phyloP scores from a whole-genome alignment of 2,797 vertebrate species.

The Semotilus atromaculatus region DNA sequence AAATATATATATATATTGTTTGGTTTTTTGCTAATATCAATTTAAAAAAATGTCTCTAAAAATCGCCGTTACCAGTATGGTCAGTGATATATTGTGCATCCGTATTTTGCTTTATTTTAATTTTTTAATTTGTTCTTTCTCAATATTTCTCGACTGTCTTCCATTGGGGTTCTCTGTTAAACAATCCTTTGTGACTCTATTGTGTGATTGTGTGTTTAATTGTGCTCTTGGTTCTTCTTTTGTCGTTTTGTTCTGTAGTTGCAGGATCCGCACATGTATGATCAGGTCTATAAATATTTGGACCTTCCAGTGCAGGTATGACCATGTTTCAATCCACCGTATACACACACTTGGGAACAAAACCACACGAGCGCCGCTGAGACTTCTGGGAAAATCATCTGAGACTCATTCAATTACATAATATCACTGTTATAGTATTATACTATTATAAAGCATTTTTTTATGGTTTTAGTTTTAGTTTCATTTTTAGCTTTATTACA shows the following conservation, averaged over 20 bases:
- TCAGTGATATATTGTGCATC: not conserved
- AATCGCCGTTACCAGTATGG: too few relatives aligned
- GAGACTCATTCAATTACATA: too few relatives aligned
- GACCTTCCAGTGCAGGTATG: conserved; percentile 84
- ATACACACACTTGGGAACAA: conserved; percentile 15
- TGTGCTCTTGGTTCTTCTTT: conserved; percentile 71
- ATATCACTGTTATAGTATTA: not conserved
- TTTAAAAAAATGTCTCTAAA: too few relatives aligned
- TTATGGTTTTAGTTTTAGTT: not conserved
- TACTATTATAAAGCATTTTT: not conserved
- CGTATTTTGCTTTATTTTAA: too few relatives aligned
- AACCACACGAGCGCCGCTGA: conserved; percentile 18
- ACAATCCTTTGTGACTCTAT: conserved; percentile 3
- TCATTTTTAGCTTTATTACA: not conserved
- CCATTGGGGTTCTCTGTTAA: conserved; percentile 9
- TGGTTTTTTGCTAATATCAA: not conserved
- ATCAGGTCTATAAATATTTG: conserved; percentile 85
- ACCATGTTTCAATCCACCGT: not conserved
- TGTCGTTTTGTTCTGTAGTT: conserved; percentile 78
- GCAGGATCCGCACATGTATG: conserved; percentile 83
- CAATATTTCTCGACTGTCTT: not conserved
- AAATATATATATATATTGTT: too few relatives aligned
- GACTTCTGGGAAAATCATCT: not conserved
- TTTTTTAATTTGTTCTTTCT: not conserved
- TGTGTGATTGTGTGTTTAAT: conserved; percentile 55